Conservation (phyloP, 2,797 vertebrate genomes). For the Cossypha niveicapilla region DNA sequence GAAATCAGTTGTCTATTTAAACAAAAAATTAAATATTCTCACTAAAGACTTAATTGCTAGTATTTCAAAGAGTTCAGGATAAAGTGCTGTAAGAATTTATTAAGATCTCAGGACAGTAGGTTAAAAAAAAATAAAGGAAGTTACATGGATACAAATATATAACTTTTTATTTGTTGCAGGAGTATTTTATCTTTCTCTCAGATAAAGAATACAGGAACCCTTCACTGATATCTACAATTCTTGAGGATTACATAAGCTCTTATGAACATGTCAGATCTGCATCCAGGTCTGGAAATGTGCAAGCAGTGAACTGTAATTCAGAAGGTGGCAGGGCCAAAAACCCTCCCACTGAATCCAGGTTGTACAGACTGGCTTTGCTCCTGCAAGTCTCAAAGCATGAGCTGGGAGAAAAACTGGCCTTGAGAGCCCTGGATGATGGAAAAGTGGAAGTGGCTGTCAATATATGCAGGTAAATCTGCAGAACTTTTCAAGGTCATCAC, state of each 20-base stretch:
- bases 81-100: background rate
- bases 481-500: background rate
- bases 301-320: conserved; percentile 35
- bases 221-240: conserved; percentile 77
- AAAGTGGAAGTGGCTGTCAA: conserved; percentile 83
- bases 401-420: conserved; percentile 83
- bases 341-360: conserved; percentile 70
- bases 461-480: conserved; percentile 83
- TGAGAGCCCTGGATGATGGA: conserved; percentile 81
- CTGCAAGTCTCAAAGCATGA: conserved; percentile 83
- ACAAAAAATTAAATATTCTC: background rate
- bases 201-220: conserved; percentile 82
- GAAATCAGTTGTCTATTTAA: background rate
- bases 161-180: conserved; percentile 69
- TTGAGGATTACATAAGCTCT: conserved; percentile 82
- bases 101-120: background rate
- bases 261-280: conserved; percentile 75
- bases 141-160: background rate
- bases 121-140: background rate
- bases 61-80: background rate
- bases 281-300: conserved; percentile 1
- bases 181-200: conserved; percentile 89
- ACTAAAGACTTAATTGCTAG: background rate
- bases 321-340: conserved; percentile 69
- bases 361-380: conserved; percentile 82